Base-by-base conservation (phyloP, 2,797 vertebrate species). In the Oophaga sylvatica region DNA sequence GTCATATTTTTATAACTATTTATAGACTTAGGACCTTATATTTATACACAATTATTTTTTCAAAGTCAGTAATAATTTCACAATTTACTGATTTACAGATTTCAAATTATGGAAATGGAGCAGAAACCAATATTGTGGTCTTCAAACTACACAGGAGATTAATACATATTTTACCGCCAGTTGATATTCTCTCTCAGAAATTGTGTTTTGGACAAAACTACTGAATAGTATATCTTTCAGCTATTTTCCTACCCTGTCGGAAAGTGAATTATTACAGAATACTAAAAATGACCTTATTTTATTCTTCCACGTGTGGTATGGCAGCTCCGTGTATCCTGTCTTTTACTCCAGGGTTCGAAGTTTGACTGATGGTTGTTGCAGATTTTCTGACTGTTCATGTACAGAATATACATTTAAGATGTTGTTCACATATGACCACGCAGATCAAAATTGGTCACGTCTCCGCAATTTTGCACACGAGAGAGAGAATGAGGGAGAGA, bases 31-130 rank as follows among this genome's bases (percentile, higher is more conserved):
- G 45, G 22, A 35, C 22, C 45, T 76, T n/a, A n/a, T 53, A 53
- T 76, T 48, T 22, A 13, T 48, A n/a, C 41, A 22, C 5, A 53
- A 56, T 29, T 19, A 70, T 56, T 81, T 80, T 81, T 67, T 35
- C 80, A n/a, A n/a, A 48, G 41, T 65, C 60, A 48, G 62, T 77
- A 62, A 76, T 75, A 75, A 78, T 78, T 85, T 77, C 22, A 76
- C 57, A 71, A 82, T 29, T 31, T 31, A 48, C n/a, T 57, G 73
- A 83, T 77, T 87, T 83, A 83, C 48, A 78, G 80, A 53, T 67
- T 65, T 63, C 53, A 41, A 59, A 81, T 75, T 26, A 26, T 15
- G 83, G 76, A 81, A 76, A 56, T 85, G 10, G 15, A 65, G 57
- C 56, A 45, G 19, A 22, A 63, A 84, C 63, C 19, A 80, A 81